Percentiles rank a stretch among this genome's conserved stretches.
Conservation (phyloP, 2,113 vertebrate genomes). For the Panthera uncia region DNA sequence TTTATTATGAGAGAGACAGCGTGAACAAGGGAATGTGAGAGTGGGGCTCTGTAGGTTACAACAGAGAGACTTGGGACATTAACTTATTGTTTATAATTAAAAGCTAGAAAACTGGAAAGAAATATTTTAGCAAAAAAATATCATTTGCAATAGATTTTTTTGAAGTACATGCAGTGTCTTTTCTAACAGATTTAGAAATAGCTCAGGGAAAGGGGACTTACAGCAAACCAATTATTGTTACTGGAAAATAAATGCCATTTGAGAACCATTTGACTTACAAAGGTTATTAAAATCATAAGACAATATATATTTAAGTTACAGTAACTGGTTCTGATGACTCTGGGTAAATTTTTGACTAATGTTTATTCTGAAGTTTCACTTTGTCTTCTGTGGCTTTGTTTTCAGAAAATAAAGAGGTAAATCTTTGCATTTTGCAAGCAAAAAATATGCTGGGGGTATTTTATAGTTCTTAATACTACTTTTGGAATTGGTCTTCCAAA, state of each 20-base stretch:
- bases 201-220: neutral
- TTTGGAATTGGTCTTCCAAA: neutral
- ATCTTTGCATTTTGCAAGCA: constrained; percentile 7
- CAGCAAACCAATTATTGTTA: constrained; percentile 24
- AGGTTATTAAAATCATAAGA: constrained; percentile 57
- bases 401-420: constrained; percentile 49
- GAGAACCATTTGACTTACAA: constrained; percentile 52
- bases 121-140: constrained; percentile 28
- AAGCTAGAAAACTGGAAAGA: neutral
- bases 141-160: neutral
- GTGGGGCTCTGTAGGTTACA: neutral
- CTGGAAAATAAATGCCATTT: constrained; percentile 10
- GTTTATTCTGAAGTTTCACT: constrained; percentile 62
- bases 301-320: constrained; percentile 59
- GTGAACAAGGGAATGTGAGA: too few relatives aligned
- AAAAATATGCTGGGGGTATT: constrained; percentile 33
- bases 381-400: constrained; percentile 47
- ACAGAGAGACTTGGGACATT: neutral
- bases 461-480: constrained; percentile 38
- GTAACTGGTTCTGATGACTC: constrained; percentile 56
- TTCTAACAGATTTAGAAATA: neutral
- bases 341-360: constrained; percentile 57
- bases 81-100: constrained; percentile 2
- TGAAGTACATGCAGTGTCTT: neutral
- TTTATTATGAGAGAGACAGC: too few relatives aligned